Conservation (phyloP, 1,140 invertebrate species). For the Pseudomyrmex sp. region DNA sequence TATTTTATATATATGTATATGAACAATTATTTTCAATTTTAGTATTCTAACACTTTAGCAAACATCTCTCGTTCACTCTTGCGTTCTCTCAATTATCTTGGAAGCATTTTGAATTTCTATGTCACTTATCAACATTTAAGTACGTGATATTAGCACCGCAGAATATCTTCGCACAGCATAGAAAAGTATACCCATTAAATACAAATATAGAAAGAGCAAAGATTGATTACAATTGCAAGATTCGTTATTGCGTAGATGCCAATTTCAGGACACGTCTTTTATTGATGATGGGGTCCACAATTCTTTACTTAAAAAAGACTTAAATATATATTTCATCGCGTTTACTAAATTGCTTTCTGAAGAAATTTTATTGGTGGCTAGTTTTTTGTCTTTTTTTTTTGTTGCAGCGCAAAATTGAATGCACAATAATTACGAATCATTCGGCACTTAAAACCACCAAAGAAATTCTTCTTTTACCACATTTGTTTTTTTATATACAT, state of each 20-base stretch:
- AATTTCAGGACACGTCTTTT: not conserved
- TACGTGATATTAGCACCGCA: constrained; percentile 84
- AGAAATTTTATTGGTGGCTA: constrained; percentile 29
- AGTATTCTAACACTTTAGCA: constrained; percentile 68
- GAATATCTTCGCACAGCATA: constrained; percentile 79
- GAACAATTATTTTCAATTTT: constrained; percentile 72
- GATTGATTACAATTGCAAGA: not conserved
- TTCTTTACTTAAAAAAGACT: constrained; percentile 61
- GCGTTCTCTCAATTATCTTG: constrained; percentile 69
- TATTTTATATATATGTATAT: constrained; percentile 29
- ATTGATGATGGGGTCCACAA: not conserved
- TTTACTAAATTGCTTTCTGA: constrained; percentile 25
- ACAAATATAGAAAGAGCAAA: constrained; percentile 22
- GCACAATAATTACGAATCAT: not conserved
- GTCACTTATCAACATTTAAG: constrained; percentile 77
- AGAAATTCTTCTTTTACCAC: constrained; percentile 46
- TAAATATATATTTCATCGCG: constrained; percentile 22
- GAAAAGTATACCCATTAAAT: constrained; percentile 71
- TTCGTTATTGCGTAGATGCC: not conserved
- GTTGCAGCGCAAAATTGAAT: not conserved
- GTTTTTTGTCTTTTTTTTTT: not conserved
- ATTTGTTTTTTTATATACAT: constrained; percentile 68
- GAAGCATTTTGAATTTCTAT: constrained; percentile 80
- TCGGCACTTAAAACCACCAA: constrained; percentile 13
- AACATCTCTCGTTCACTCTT: constrained; percentile 52